Evolutionary conservation across 2,113 vertebrate species (phyloP), one percentile per base, ranked within the genome.

Genomic region (Ptilonorhynchus violaceus): DNA sequence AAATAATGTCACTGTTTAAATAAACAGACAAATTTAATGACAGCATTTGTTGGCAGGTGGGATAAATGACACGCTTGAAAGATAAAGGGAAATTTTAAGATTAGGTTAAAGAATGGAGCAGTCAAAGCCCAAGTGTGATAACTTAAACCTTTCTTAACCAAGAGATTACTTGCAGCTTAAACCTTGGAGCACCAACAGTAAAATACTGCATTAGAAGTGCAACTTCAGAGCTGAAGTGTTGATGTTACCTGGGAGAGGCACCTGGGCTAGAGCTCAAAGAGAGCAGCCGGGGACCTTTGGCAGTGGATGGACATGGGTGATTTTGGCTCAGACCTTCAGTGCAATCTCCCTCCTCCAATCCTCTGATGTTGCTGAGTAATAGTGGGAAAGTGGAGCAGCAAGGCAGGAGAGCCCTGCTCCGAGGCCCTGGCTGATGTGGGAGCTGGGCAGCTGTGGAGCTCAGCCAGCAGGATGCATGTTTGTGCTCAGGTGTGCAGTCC

Each of bases 381-480:
- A 33, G 41, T 15, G 55, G n/a, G 21, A 15, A 24, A 50, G 42
- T 5, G 1, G 1, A 30, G 23, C 6, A 13, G 56, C 15, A 27
- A n/a, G 66, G 39, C 68, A 68, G 74, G 66, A 60, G 81, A 62
- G 2, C 16, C 33, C 55, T 41, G 55, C 46, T 6, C 1, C 0
- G 3, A 46, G 73, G 42, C 2, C 1, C 67, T 42, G 44, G 25
- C 30, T 0, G 1, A 2, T 11, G 7, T 1, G 2, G 53, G 67
- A 39, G 10, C 41, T 3, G 8, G 33, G 70, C n/a, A 50, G 33
- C 68, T 10, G 6, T 2, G 3, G 22, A 50, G 37, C 33, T 73
- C 27, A 39, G 70, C 10, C 35, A 35, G 58, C 18, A 37, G 80
- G 59, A 73, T 62, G 39, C 22, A 37, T 28, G 2, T 0, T 2